Conservation (phyloP, 2,797 vertebrate species). For the Myotis findleyi region DNA sequence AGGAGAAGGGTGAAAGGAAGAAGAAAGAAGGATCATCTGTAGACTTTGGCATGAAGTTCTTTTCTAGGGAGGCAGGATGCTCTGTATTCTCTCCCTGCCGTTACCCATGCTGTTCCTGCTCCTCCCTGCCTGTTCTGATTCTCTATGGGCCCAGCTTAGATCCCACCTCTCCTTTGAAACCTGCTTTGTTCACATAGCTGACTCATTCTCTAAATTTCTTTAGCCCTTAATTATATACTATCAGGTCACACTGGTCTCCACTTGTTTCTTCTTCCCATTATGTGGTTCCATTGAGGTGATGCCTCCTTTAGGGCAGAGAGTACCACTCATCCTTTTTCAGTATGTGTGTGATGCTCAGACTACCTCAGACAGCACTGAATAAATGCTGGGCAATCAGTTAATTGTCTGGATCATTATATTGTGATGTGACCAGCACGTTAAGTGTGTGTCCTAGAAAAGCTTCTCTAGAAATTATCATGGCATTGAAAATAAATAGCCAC, state of each 20-base stretch:
- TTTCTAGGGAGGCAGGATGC: neutral
- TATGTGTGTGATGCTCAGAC: neutral
- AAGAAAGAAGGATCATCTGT: neutral
- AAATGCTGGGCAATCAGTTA: neutral
- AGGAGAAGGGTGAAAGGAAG: neutral
- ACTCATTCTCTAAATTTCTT: neutral
- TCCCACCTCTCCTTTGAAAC: neutral
- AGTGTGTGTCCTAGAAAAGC: neutral
- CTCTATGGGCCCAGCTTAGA: neutral
- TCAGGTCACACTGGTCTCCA: neutral
- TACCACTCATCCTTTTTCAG: neutral
- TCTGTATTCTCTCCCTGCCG: neutral
- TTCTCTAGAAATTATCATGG: constrained; percentile 11
- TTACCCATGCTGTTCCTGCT: neutral
- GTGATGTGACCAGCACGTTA: neutral
- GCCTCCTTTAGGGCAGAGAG: neutral
- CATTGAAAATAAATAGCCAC: constrained; percentile 31
- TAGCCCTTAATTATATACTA: neutral
- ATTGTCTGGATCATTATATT: neutral
- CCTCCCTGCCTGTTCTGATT: neutral
- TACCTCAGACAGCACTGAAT: neutral
- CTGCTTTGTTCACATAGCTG: neutral
- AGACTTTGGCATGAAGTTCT: neutral
- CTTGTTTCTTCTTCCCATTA: neutral
- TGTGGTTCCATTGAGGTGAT: neutral